Evolutionary conservation across 2,888 invertebrate species (phyloP).

Genomic region (Willowsia nigromaculata): DNA sequence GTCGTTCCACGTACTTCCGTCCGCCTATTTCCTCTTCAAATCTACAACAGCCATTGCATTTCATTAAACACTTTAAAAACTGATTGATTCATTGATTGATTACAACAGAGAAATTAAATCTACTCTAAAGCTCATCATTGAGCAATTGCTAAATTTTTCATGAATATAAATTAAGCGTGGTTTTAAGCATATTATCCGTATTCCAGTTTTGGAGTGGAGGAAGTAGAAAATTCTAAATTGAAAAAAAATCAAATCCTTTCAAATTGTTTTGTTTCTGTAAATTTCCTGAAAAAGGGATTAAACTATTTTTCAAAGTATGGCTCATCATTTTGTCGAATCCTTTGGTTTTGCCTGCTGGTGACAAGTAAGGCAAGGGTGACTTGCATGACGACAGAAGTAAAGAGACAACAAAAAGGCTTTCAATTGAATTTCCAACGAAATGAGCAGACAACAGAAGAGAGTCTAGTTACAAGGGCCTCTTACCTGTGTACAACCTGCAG

Average conservation of each 20-base stretch:
- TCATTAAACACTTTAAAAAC: not conserved
- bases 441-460: not conserved
- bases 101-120: not conserved
- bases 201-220: not conserved
- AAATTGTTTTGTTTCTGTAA: not conserved
- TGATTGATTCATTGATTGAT: not conserved
- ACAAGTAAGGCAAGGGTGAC: conserved; percentile 61
- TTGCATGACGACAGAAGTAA: conserved; percentile 33
- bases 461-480: conserved; percentile 48
- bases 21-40: not conserved
- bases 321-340: not conserved
- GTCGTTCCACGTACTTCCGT: not conserved
- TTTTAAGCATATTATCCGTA: not conserved
- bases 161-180: not conserved
- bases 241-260: not conserved
- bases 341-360: not conserved
- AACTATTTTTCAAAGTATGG: not conserved
- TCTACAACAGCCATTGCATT: conserved; percentile 5
- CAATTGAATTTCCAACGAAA: conserved; percentile 38
- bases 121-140: not conserved
- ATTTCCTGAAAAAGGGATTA: not conserved
- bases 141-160: not conserved
- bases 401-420: conserved; percentile 34
- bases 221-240: not conserved
- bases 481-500: conserved; percentile 64